These are phyloP conservation scores for Sarcophilus harrisii DNA, from an alignment of 2,797 vertebrate species.

Conservation along the genomic window DNA sequence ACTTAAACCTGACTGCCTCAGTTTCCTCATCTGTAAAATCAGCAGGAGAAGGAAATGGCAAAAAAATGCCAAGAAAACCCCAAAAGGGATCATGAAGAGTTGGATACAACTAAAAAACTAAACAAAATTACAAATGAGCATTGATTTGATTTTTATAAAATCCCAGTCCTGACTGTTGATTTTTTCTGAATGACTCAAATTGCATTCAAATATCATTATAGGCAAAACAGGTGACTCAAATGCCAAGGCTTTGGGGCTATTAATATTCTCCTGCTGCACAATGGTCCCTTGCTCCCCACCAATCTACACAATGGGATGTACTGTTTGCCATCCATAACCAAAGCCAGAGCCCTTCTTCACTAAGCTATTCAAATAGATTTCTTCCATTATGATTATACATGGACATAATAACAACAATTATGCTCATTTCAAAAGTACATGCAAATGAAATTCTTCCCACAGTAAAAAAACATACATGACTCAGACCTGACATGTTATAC, in stretches of 20 bases:
- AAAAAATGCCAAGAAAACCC: background rate
- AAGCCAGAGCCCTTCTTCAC: background rate
- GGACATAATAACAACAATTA: background rate
- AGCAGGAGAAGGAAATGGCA: background rate
- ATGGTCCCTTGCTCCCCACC: background rate
- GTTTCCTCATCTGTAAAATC: background rate
- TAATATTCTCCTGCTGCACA: background rate
- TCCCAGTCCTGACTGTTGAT: background rate
- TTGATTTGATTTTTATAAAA: background rate
- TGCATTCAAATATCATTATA: background rate
- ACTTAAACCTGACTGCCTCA: background rate
- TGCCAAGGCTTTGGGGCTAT: background rate
- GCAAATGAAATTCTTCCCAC: background rate
- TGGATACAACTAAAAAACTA: background rate
- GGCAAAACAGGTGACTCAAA: background rate
- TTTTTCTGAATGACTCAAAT: background rate
- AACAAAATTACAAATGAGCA: background rate
- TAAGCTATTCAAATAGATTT: background rate
- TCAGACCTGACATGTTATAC: background rate
- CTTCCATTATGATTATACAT: background rate
- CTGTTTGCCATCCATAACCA: background rate
- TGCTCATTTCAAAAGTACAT: background rate
- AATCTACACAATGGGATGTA: background rate
- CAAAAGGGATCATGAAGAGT: background rate
- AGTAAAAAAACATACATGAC: background rate